phyloP scores from a whole-genome alignment of 2,888 invertebrate genomes.

The Cheilosia pagana region DNA sequence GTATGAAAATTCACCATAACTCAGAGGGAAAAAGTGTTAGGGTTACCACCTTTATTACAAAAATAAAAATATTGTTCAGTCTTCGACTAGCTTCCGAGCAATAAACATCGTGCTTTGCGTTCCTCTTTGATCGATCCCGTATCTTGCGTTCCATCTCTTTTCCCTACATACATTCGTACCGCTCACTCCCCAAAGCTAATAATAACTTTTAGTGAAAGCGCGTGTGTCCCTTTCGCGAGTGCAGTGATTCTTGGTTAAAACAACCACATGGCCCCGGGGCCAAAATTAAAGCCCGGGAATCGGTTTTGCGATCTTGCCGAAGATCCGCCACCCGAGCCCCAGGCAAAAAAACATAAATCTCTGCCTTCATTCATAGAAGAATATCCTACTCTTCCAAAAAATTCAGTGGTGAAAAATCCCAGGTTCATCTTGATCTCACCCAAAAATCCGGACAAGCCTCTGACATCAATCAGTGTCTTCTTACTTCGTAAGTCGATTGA shows the following conservation, averaged over 20 bases:
- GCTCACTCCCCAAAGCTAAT: background rate
- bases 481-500: background rate
- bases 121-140: too few species aligned
- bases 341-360: background rate
- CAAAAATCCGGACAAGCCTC: background rate
- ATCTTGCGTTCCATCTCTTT: too few species aligned
- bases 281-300: background rate
- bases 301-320: background rate
- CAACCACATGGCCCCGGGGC: constrained; percentile 1
- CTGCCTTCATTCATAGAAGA: background rate
- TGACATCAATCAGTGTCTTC: background rate
- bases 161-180: background rate
- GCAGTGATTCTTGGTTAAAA: background rate
- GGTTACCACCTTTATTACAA: too few species aligned
- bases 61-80: too few species aligned
- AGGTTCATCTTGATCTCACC: background rate
- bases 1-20: too few species aligned
- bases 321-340: background rate
- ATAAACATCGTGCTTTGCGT: too few species aligned
- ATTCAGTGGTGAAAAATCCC: background rate
- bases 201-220: background rate
- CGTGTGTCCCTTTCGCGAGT: background rate
- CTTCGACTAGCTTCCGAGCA: too few species aligned
- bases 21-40: too few species aligned
- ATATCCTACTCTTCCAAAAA: background rate